Conservation (phyloP, 2,113 vertebrate genomes). For the Anguilla rostrata region DNA sequence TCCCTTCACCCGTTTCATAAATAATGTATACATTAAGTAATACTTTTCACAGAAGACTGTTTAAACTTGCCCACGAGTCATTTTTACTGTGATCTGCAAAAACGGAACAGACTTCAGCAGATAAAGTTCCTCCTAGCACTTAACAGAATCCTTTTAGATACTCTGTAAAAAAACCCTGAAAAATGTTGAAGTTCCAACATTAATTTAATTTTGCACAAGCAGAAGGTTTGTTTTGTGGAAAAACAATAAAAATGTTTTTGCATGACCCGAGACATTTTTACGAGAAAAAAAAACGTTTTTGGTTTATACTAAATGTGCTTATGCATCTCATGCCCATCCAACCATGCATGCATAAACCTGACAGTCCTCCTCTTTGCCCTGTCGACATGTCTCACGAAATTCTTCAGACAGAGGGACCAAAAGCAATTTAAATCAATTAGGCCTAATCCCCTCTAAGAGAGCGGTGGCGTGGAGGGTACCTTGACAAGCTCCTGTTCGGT, state of each 20-base stretch:
- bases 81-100: no score
- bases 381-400: conserved; percentile 63
- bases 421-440: conserved; percentile 75
- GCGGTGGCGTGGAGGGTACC: conserved; percentile 65
- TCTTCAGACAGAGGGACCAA: conserved; percentile 71
- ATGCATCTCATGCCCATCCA: conserved; percentile 68
- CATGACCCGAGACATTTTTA: background rate
- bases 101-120: no score
- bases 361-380: conserved; percentile 74
- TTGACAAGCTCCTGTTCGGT: conserved; percentile 95
- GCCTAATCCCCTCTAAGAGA: conserved; percentile 59
- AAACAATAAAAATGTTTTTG: conserved; percentile 2
- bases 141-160: background rate
- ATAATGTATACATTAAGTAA: background rate
- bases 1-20: background rate
- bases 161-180: background rate
- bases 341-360: conserved; percentile 65
- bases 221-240: background rate
- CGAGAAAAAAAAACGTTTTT: background rate
- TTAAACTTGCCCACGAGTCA: background rate
- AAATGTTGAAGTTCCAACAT: conserved; percentile 34
- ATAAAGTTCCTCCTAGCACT: background rate
- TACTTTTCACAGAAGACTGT: background rate
- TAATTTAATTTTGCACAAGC: conserved; percentile 43
- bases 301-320: conserved; percentile 40